Evolutionary conservation across 2,797 vertebrate genomes (phyloP), one percentile per base, ranked within the genome.

Genomic region (Poecilia velifera): DNA sequence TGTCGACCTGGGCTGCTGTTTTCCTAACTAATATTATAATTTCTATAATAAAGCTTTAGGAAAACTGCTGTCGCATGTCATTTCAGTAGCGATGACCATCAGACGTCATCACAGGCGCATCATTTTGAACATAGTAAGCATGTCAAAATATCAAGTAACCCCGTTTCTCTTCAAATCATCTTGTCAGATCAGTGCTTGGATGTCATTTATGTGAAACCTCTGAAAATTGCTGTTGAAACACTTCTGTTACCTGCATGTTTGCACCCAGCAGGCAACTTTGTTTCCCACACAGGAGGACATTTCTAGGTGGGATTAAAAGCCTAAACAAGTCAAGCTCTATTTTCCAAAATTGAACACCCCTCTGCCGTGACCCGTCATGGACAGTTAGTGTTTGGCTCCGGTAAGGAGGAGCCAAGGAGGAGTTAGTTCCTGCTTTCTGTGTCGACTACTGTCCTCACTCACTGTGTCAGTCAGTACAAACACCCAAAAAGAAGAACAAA

Each of bases 351-450:
- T 51, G 76, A 84, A 76, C 82, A 62, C 22, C 76, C 72, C 59
- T 82, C 81, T 49, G 47, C 66, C 66, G 76, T n/a, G 76, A 76
- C 77, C 86, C 68, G 85, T 89, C 91, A 91, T 80, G 81, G 82
- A 85, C 74, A 43, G 83, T 91, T 91, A 90, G 84, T 76, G 78
- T 73, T 81, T 76, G 81, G 90, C 86, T 89, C 80, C 66, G 76
- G 80, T 76, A 81, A 79, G 79, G 80, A 82, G 82, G 82, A 86
- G 70, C 79, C 39, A 70, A 74, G 82, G 6, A 62, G 81, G 75
- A 77, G 84, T 87, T 82, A 88, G 89, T 85, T 84, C 64, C 85
- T 46, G 79, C 82, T 82, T 84, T 80, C 81, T 80, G 75, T 77
- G 84, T 71, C 1, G 78, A 78, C 71, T 39, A 20, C 71, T 22